Evolutionary conservation across 2,888 invertebrate genomes (phyloP).

Genomic region (Perizoma affinitatum): DNA sequence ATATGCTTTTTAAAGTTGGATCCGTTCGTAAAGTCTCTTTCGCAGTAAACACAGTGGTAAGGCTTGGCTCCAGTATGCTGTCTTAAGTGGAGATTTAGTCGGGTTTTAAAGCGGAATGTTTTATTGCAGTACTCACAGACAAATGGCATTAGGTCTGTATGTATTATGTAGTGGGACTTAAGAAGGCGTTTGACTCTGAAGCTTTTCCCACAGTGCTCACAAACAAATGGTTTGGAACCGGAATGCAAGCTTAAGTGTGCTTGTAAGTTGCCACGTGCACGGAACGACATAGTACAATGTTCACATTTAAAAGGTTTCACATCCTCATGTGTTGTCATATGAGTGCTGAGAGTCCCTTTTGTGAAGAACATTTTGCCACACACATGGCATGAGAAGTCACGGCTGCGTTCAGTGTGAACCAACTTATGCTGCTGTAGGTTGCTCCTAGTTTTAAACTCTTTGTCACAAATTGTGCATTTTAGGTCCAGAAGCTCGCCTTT

Average conservation of each 20-base stretch:
- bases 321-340: slow-evolving; percentile 73
- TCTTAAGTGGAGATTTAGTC: slow-evolving; percentile 70
- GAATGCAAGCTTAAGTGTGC: slow-evolving; percentile 74
- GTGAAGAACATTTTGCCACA: slow-evolving; percentile 80
- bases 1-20: slow-evolving; percentile 79
- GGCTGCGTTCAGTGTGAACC: slow-evolving; percentile 72
- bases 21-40: slow-evolving; percentile 76
- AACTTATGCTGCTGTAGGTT: slow-evolving; percentile 69
- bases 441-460: slow-evolving; percentile 70
- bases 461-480: slow-evolving; percentile 69
- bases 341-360: slow-evolving; percentile 72
- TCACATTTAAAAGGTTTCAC: slow-evolving; percentile 73
- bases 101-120: slow-evolving; percentile 73
- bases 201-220: slow-evolving; percentile 77
- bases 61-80: slow-evolving; percentile 80
- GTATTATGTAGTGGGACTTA: slow-evolving; percentile 78
- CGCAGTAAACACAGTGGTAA: slow-evolving; percentile 70
- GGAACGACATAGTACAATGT: slow-evolving; percentile 70
- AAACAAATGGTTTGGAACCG: slow-evolving; percentile 72
- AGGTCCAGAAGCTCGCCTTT: slow-evolving; percentile 56
- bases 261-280: slow-evolving; percentile 71
- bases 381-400: slow-evolving; percentile 73
- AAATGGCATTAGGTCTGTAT: slow-evolving; percentile 76
- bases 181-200: slow-evolving; percentile 74
- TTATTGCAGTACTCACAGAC: slow-evolving; percentile 74